A percentile compares a stretch with the other conserved stretches of the same genome.
phyloP scores from a whole-genome alignment of 2,888 invertebrate species.

The Caradrina clavipalpis region DNA sequence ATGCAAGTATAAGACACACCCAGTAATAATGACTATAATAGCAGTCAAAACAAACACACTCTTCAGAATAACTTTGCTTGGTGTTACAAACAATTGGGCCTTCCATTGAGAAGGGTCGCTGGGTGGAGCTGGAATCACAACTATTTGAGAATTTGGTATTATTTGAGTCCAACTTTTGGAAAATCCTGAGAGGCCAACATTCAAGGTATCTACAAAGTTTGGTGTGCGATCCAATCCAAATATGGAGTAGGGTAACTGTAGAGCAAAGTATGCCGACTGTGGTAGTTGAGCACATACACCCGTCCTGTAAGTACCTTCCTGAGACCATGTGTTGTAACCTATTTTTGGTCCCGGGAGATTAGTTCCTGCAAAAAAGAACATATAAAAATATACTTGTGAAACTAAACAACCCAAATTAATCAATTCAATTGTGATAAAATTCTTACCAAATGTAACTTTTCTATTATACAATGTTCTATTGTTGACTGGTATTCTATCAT shows the following conservation, averaged over 20 bases:
- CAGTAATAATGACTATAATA: slow-evolving; percentile 95
- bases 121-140: slow-evolving; percentile 97
- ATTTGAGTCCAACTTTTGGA: slow-evolving; percentile 96
- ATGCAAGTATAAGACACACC: slow-evolving; percentile 96
- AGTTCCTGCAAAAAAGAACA: slow-evolving; percentile 88
- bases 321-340: slow-evolving; percentile 96
- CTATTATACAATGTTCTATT: slow-evolving; percentile 94
- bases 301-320: slow-evolving; percentile 95
- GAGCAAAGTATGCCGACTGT: slow-evolving; percentile 97
- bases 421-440: background rate
- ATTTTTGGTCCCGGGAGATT: slow-evolving; percentile 98
- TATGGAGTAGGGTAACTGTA: slow-evolving; percentile 98
- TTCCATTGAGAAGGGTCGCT: slow-evolving; percentile 95
- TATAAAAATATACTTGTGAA: background rate
- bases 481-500: slow-evolving; percentile 93
- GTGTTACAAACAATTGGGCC: slow-evolving; percentile 98
- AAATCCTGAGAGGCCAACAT: slow-evolving; percentile 94
- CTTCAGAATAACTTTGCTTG: slow-evolving; percentile 97
- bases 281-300: slow-evolving; percentile 97
- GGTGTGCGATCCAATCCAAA: slow-evolving; percentile 99
- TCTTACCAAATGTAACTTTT: slow-evolving; percentile 94
- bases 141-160: slow-evolving; percentile 99
- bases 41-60: slow-evolving; percentile 97
- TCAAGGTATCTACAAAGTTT: slow-evolving; percentile 98
- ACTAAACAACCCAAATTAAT: background rate